A percentile compares a stretch with the other conserved stretches of the same genome.
These are phyloP conservation scores for Drosophila subquinaria DNA, from an alignment of 2,888 invertebrate genomes.

Conservation along the genomic window DNA sequence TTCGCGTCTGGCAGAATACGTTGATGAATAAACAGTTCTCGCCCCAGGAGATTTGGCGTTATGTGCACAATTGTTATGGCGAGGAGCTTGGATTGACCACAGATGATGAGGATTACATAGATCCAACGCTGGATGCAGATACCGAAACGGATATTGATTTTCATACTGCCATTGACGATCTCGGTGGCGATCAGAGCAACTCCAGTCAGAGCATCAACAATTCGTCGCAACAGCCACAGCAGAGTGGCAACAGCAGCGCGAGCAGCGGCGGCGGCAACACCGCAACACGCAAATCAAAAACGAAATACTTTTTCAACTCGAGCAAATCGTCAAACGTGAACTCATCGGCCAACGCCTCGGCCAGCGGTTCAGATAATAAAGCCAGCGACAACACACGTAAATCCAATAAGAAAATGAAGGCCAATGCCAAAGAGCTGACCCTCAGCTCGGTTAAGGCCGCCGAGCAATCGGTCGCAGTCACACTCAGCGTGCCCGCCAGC, in stretches of 20 bases:
- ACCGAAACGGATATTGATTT: conserved; percentile 75
- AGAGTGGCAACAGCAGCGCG: conserved; percentile 76
- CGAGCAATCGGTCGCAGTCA: conserved; percentile 66
- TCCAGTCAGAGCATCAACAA: conserved; percentile 53
- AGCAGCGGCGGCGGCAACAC: conserved; percentile 71
- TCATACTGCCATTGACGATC: conserved; percentile 74
- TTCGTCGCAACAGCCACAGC: conserved; percentile 50
- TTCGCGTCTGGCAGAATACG: conserved; percentile 98
- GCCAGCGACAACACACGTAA: conserved; percentile 71
- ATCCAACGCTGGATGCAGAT: conserved; percentile 85
- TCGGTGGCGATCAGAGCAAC: conserved; percentile 59
- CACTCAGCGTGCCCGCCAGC: conserved; percentile 37
- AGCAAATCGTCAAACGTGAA: conserved; percentile 71
- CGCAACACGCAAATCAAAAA: conserved; percentile 67
- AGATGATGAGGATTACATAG: conserved; percentile 94
- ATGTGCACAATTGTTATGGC: conserved; percentile 97
- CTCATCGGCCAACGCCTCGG: conserved; percentile 77
- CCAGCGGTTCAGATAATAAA: conserved; percentile 81
- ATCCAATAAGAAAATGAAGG: conserved; percentile 77
- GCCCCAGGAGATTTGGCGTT: conserved; percentile 94
- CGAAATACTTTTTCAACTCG: conserved; percentile 76
- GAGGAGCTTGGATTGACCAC: conserved; percentile 96
- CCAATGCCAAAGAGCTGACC: conserved; percentile 82
- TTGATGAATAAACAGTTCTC: conserved; percentile 95
- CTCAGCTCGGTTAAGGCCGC: conserved; percentile 79